A percentile compares a stretch with the other conserved stretches of the same genome.
These are phyloP conservation scores for Paramormyrops hopkinsi DNA, from an alignment of 2,797 vertebrate genomes.

Conservation along the genomic window DNA sequence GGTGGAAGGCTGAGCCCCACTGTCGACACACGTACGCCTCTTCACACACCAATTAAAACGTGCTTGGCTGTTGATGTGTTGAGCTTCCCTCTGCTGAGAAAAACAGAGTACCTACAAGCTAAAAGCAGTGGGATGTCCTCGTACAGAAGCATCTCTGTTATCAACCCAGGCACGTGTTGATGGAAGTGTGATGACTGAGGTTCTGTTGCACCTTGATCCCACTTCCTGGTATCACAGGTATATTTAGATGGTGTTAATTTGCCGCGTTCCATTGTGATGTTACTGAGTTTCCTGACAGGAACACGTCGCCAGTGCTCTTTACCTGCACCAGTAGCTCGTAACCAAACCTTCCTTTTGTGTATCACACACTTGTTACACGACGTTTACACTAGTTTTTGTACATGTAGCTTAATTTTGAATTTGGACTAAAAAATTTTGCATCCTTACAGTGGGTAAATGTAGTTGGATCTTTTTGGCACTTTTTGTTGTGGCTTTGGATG, in stretches of 20 bases:
- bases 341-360: conserved; percentile 20
- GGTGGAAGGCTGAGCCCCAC: conserved; percentile 19
- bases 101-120: conserved; percentile 25
- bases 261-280: conserved; percentile 19
- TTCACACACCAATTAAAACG: conserved; percentile 33
- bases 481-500: not conserved
- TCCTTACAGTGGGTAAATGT: not conserved
- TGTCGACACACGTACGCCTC: not conserved
- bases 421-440: not conserved
- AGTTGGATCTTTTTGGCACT: not conserved
- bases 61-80: conserved; percentile 26
- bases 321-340: conserved; percentile 5
- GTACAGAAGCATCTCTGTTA: conserved; percentile 13
- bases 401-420: not conserved
- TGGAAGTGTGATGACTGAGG: conserved; percentile 23
- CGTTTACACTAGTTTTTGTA: not conserved
- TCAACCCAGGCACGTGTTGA: conserved; percentile 20
- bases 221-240: conserved; percentile 27
- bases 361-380: not conserved
- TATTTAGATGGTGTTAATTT: conserved; percentile 44
- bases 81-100: conserved; percentile 29
- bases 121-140: conserved; percentile 20
- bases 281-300: conserved; percentile 31
- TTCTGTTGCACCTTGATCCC: conserved; percentile 31
- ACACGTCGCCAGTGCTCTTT: not conserved